phyloP scores from a whole-genome alignment of 2,113 vertebrate genomes.

The Tonatia bakeri region DNA sequence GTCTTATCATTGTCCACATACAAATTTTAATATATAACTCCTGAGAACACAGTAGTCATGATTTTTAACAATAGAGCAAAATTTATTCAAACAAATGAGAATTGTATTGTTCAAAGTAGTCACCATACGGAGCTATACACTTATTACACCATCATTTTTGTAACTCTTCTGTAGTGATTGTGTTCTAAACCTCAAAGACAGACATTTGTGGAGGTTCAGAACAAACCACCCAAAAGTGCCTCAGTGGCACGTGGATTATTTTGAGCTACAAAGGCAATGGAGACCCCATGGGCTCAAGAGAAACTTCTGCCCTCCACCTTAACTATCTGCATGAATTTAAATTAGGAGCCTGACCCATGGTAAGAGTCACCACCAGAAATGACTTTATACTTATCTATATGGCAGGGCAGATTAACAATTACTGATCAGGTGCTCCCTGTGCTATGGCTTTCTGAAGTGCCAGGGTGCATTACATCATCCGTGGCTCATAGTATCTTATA shows the following conservation, averaged over 20 bases:
- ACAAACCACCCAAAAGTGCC: not conserved
- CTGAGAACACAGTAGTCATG: not conserved
- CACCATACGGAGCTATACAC: not conserved
- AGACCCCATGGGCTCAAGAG: not conserved
- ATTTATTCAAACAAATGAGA: not conserved
- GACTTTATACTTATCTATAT: not conserved
- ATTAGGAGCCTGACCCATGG: not conserved
- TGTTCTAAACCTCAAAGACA: conserved; percentile 19
- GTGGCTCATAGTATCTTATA: not conserved
- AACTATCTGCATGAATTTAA: not conserved
- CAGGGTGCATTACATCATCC: not conserved
- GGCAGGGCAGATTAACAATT: not conserved
- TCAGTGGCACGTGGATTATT: not conserved
- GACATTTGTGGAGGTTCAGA: not conserved
- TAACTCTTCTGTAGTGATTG: not conserved
- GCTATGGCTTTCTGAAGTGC: not conserved
- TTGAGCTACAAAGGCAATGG: not conserved
- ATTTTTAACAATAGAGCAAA: not conserved
- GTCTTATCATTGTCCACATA: too few relatives aligned
- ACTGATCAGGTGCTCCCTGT: not conserved
- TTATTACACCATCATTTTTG: not conserved
- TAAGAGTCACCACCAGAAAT: not conserved
- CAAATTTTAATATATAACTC: not conserved
- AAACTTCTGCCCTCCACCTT: not conserved
- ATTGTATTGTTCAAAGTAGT: not conserved